A percentile compares a stretch with the other conserved stretches of the same genome.
Evolutionary conservation across 2,888 invertebrate genomes (phyloP).

Genomic region (Microchrysa polita): DNA sequence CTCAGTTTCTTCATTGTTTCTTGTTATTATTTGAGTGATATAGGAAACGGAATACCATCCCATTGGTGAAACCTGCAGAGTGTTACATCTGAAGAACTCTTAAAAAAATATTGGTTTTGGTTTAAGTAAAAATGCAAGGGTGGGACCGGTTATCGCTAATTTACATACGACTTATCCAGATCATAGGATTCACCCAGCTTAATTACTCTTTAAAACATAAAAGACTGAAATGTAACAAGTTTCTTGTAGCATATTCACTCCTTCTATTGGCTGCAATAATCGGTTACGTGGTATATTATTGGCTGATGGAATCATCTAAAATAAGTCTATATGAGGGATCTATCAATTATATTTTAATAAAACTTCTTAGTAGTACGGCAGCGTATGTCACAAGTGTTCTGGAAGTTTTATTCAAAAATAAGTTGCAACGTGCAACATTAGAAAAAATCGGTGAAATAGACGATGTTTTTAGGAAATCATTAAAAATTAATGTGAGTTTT

Average conservation of each 20-base stretch:
- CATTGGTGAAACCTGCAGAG: no score
- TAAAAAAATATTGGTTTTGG: no score
- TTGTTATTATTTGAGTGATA: no score
- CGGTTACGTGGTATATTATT: not conserved
- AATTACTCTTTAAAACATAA: not conserved
- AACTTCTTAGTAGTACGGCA: constrained; percentile 58
- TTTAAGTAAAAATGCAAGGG: no score
- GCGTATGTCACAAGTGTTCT: constrained; percentile 56
- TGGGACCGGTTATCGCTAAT: no score
- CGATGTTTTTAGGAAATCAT: constrained; percentile 54
- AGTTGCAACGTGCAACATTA: constrained; percentile 53
- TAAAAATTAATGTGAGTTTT: constrained; percentile 56
- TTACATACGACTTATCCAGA: constrained; percentile 21
- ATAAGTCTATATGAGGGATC: constrained; percentile 50
- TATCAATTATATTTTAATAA: constrained; percentile 60
- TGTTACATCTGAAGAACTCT: no score
- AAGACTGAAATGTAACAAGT: constrained; percentile 7
- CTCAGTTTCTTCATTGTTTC: no score
- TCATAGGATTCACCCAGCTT: constrained; percentile 21
- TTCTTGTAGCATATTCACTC: constrained; percentile 14
- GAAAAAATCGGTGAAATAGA: constrained; percentile 57
- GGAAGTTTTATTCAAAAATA: constrained; percentile 56
- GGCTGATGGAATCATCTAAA: not conserved
- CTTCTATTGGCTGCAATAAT: not conserved
- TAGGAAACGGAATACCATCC: no score